Conservation (phyloP, 2,797 vertebrate species). For the Tympanoctomys barrerae region DNA sequence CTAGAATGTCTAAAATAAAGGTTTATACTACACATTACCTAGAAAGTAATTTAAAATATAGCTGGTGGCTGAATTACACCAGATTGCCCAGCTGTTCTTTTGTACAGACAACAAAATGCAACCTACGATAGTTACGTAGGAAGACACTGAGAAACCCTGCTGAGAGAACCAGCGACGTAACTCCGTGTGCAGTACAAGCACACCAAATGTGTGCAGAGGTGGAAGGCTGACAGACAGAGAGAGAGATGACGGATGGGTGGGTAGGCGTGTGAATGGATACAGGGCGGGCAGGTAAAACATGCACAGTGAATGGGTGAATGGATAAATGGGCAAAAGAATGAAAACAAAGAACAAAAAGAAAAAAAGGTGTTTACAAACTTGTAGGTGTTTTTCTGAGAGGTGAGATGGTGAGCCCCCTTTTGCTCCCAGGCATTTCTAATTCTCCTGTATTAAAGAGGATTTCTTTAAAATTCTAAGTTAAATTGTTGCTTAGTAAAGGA, state of each 20-base stretch:
- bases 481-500: background rate
- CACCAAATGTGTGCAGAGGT: background rate
- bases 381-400: background rate
- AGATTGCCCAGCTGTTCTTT: background rate
- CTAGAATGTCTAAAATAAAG: background rate
- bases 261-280: rapidly evolving
- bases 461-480: background rate
- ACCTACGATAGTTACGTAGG: background rate
- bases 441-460: background rate
- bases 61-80: background rate
- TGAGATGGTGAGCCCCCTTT: background rate
- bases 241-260: too few species aligned
- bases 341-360: background rate
- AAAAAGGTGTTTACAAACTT: background rate
- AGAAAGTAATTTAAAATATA: slow-evolving; percentile 15
- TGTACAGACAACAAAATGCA: slow-evolving; percentile 3
- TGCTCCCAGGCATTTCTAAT: background rate
- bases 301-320: too few species aligned
- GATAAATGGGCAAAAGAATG: background rate
- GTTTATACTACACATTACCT: slow-evolving; percentile 2
- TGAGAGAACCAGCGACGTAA: background rate
- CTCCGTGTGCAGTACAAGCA: background rate
- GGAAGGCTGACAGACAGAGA: background rate
- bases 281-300: too few species aligned
- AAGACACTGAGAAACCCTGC: background rate